Evolutionary conservation across 2,113 vertebrate species (phyloP).

Genomic region (Megaceryle torquata): DNA sequence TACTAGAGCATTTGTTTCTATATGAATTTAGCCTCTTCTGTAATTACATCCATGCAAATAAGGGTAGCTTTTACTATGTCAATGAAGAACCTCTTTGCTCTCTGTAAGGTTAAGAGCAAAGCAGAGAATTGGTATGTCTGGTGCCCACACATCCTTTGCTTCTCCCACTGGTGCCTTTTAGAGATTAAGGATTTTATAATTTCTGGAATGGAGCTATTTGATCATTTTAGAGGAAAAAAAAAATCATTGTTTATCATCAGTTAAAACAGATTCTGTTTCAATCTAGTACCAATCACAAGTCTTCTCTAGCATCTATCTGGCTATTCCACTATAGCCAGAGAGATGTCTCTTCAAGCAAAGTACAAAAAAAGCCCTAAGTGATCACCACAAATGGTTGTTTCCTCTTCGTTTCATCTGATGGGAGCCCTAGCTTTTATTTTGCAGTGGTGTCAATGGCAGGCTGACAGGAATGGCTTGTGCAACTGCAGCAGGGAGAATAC

Average conservation of each 20-base stretch:
- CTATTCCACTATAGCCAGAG: background rate
- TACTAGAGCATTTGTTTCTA: conserved; percentile 15
- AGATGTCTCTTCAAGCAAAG: background rate
- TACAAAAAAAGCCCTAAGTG: background rate
- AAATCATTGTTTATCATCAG: background rate
- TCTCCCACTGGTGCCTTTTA: background rate
- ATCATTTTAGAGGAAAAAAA: background rate
- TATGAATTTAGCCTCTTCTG: background rate
- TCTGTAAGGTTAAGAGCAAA: background rate
- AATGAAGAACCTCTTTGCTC: background rate
- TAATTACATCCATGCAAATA: background rate
- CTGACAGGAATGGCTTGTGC: background rate
- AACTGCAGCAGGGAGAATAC: background rate
- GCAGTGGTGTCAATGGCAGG: background rate
- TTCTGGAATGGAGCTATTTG: background rate
- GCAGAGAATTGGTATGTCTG: background rate
- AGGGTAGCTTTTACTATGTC: background rate
- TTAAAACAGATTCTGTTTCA: background rate
- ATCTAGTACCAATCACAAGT: background rate
- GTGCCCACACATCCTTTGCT: background rate
- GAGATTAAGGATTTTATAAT: background rate
- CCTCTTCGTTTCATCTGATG: background rate
- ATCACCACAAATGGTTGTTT: background rate
- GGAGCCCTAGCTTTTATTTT: background rate
- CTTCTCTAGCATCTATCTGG: background rate